Conservation (phyloP, 1,140 invertebrate species). For the Geopemphigus sp. region DNA sequence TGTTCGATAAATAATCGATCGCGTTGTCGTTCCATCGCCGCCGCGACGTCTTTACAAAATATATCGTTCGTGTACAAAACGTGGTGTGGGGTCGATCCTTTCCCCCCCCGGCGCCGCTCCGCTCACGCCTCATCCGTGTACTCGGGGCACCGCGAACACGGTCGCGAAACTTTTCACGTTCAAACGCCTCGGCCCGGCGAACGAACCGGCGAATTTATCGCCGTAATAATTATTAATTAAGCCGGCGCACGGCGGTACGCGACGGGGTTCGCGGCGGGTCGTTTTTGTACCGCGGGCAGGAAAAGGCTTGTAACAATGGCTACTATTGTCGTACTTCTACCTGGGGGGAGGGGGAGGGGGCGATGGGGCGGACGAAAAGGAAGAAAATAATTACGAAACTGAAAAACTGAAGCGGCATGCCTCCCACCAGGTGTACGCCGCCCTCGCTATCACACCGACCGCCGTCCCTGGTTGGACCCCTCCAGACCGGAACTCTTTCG, state of each 20-base stretch:
- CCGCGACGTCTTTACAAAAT: too few relatives aligned
- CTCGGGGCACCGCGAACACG: neutral
- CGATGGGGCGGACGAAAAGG: neutral
- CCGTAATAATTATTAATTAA: conserved; percentile 40
- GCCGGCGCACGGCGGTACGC: conserved; percentile 13
- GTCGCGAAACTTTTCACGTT: conserved; percentile 24
- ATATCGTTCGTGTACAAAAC: too few relatives aligned
- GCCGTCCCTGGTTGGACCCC: neutral
- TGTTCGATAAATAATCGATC: too few relatives aligned
- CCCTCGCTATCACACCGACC: neutral
- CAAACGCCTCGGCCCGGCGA: neutral
- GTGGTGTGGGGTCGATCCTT: too few relatives aligned
- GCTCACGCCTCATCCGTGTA: too few relatives aligned
- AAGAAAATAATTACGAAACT: conserved; percentile 11
- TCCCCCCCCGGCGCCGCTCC: too few relatives aligned
- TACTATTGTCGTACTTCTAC: conserved; percentile 28
- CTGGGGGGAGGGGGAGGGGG: too few relatives aligned
- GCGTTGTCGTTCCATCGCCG: too few relatives aligned
- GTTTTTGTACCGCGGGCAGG: neutral
- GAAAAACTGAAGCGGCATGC: neutral
- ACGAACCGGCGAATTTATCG: conserved; percentile 21
- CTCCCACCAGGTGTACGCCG: neutral
- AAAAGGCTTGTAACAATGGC: conserved; percentile 43
- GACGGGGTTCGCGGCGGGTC: conserved; percentile 5
- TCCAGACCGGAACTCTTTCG: conserved; percentile 29